phyloP scores from a whole-genome alignment of 2,888 invertebrate genomes.

The Allacma fusca region DNA sequence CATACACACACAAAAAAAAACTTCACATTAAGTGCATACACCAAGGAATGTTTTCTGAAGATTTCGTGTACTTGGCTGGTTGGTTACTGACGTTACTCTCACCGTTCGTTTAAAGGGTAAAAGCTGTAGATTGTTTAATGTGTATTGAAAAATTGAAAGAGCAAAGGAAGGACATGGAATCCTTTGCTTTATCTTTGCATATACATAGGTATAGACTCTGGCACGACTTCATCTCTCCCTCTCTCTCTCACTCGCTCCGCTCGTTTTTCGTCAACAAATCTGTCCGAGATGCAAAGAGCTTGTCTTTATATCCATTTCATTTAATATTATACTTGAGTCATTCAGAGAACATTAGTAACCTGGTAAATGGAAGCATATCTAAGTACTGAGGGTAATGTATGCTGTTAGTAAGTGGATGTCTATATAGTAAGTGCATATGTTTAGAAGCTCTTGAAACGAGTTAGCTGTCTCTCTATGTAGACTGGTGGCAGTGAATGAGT shows the following conservation, averaged over 20 bases:
- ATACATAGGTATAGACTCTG: background rate
- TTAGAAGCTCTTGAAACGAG: background rate
- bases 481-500: background rate
- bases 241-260: background rate
- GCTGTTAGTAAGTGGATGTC: too few species aligned
- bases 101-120: conserved; percentile 12
- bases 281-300: background rate
- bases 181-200: background rate
- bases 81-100: background rate
- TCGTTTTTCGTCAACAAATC: conserved; percentile 12
- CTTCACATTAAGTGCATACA: too few species aligned
- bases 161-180: conserved; percentile 2
- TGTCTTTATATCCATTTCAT: conserved; percentile 16
- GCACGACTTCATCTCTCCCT: conserved; percentile 12
- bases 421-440: too few species aligned
- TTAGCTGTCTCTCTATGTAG: background rate
- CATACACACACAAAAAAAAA: too few species aligned
- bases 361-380: too few species aligned
- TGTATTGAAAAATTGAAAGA: conserved; percentile 16
- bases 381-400: too few species aligned
- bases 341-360: too few species aligned
- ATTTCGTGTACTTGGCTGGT: background rate
- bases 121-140: background rate
- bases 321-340: background rate
- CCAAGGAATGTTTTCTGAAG: too few species aligned